Conservation (phyloP, 1,140 invertebrate species). For the Dryas iulia region DNA sequence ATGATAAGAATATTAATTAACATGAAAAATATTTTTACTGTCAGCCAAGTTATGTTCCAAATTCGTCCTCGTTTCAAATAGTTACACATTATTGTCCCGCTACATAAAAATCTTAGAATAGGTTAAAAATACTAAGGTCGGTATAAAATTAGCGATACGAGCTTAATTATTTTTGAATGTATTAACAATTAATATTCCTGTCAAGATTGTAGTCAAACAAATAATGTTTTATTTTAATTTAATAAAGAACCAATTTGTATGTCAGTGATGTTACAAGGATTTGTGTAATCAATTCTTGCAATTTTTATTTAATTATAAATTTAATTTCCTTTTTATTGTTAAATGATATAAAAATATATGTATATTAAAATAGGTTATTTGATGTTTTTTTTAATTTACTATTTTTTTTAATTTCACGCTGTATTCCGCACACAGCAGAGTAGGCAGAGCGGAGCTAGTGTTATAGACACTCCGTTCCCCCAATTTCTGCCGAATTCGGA, state of each 20-base stretch:
- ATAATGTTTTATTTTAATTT: constrained; percentile 25
- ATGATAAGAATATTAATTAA: not conserved
- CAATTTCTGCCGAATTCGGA: too few relatives aligned
- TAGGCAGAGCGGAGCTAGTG: too few relatives aligned
- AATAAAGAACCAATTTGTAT: constrained; percentile 12
- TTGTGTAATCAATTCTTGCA: not conserved
- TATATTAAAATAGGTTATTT: not conserved
- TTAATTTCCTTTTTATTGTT: not conserved
- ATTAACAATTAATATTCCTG: constrained; percentile 23
- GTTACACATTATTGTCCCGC: not conserved
- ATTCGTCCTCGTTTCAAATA: constrained; percentile 20
- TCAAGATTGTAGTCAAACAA: constrained; percentile 11
- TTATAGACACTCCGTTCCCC: too few relatives aligned
- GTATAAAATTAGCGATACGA: constrained; percentile 24
- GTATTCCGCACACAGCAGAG: too few relatives aligned
- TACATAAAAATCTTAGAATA: constrained; percentile 17
- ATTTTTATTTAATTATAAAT: not conserved
- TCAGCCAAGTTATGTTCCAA: not conserved
- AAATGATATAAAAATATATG: not conserved
- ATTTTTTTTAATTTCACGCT: too few relatives aligned
- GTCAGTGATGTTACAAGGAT: constrained; percentile 9
- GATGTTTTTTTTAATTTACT: too few relatives aligned
- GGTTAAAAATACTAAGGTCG: constrained; percentile 24
- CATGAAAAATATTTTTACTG: not conserved
- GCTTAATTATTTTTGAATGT: constrained; percentile 24